phyloP scores from a whole-genome alignment of 1,140 invertebrate genomes.

The Zaprionus camerounensis region DNA sequence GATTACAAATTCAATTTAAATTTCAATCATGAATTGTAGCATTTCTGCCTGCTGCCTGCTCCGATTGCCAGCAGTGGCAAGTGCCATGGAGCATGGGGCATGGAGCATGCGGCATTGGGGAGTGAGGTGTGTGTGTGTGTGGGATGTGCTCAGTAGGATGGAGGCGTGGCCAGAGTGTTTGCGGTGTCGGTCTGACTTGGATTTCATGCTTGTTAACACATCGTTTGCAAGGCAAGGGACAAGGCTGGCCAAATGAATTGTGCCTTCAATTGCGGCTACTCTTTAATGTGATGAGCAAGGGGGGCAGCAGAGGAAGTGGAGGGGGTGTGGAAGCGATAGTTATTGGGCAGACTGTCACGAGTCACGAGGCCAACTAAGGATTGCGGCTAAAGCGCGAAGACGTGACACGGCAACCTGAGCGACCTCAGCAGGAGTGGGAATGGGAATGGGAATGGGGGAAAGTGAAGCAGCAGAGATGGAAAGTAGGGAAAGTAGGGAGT shows the following conservation, averaged over 20 bases:
- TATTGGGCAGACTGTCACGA: not conserved
- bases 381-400: too few relatives aligned
- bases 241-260: conserved; percentile 1
- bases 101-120: too few relatives aligned
- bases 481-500: too few relatives aligned
- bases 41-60: not conserved
- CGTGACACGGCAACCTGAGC: too few relatives aligned
- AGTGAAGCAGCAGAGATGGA: too few relatives aligned
- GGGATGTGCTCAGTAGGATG: not conserved
- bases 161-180: not conserved
- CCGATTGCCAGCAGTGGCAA: too few relatives aligned
- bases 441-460: too few relatives aligned
- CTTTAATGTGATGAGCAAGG: not conserved
- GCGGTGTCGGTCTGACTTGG: not conserved
- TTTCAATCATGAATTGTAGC: conserved; percentile 7
- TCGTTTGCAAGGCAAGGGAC: not conserved
- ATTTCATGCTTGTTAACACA: conserved; percentile 7
- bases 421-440: too few relatives aligned
- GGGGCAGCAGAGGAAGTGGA: not conserved
- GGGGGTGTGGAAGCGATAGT: not conserved
- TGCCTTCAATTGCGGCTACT: not conserved
- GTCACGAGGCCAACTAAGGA: too few relatives aligned
- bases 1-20: conserved; percentile 8
- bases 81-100: too few relatives aligned
- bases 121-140: too few relatives aligned